These are phyloP conservation scores for Chiloscyllium plagiosum DNA, from an alignment of 2,113 vertebrate species.

Conservation along the genomic window DNA sequence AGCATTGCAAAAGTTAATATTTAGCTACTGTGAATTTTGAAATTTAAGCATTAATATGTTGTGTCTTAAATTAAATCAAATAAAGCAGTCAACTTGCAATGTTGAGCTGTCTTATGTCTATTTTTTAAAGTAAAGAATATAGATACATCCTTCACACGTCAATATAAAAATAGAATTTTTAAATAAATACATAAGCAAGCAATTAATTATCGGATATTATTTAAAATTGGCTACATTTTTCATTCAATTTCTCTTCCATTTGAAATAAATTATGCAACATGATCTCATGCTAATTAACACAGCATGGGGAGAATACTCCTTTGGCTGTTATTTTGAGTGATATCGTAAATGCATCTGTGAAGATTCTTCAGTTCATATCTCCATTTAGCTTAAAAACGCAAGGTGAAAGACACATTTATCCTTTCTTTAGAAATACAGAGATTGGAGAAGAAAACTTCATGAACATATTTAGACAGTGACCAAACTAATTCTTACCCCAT, in stretches of 20 bases:
- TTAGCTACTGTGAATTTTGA: not conserved
- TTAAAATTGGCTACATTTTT: constrained; percentile 3
- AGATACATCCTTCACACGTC: not conserved
- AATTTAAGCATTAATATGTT: not conserved
- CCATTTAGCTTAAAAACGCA: not conserved
- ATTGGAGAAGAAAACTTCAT: not conserved
- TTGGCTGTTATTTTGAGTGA: not conserved
- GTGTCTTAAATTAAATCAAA: not conserved
- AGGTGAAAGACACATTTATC: not conserved
- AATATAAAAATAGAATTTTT: not conserved
- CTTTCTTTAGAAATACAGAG: not conserved
- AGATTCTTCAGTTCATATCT: not conserved
- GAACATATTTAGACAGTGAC: constrained; percentile 8
- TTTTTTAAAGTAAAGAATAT: not conserved
- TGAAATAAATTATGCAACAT: constrained; percentile 29
- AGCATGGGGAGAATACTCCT: constrained; percentile 7
- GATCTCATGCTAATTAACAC: constrained; percentile 21
- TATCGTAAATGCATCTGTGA: constrained; percentile 5
- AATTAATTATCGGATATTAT: constrained; percentile 23
- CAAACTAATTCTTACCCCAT: constrained; percentile 18
- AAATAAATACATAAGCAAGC: not conserved
- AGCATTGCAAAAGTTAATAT: not conserved
- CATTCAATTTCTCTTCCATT: constrained; percentile 29
- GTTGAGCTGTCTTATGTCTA: not conserved
- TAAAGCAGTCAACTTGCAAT: not conserved